A percentile compares a stretch with the other conserved stretches of the same genome.
phyloP scores from a whole-genome alignment of 2,797 vertebrate species.

The Smutsia temminckii region DNA sequence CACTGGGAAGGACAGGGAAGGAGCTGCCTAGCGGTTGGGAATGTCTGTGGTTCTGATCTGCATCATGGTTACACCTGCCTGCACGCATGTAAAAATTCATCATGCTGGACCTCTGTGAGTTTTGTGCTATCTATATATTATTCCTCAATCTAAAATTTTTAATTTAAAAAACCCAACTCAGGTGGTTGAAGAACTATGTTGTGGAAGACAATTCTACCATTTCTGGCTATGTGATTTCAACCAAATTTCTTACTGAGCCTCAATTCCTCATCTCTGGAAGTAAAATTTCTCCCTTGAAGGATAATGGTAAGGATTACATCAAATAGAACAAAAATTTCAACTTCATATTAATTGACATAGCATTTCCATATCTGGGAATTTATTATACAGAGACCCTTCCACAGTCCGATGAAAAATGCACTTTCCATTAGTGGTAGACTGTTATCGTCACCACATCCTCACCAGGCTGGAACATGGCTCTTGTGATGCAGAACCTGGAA shows the following conservation, averaged over 20 bases:
- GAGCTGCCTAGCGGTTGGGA: background rate
- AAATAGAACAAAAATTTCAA: background rate
- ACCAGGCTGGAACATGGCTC: background rate
- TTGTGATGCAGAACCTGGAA: background rate
- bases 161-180: background rate
- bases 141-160: background rate
- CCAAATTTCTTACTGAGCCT: background rate
- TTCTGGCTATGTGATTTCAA: background rate
- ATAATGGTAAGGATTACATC: background rate
- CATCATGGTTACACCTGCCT: background rate
- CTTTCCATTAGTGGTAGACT: background rate
- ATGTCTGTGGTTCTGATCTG: background rate
- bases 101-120: background rate
- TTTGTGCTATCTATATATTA: background rate
- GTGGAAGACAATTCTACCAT: background rate
- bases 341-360: background rate
- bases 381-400: background rate
- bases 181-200: background rate
- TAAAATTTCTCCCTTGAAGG: background rate
- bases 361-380: background rate
- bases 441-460: background rate
- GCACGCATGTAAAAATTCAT: background rate
- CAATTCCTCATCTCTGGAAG: background rate
- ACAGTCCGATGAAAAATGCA: background rate
- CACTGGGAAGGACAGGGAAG: background rate